Base-by-base conservation (phyloP, 2,113 vertebrate species). In the Hemicordylus capensis region DNA sequence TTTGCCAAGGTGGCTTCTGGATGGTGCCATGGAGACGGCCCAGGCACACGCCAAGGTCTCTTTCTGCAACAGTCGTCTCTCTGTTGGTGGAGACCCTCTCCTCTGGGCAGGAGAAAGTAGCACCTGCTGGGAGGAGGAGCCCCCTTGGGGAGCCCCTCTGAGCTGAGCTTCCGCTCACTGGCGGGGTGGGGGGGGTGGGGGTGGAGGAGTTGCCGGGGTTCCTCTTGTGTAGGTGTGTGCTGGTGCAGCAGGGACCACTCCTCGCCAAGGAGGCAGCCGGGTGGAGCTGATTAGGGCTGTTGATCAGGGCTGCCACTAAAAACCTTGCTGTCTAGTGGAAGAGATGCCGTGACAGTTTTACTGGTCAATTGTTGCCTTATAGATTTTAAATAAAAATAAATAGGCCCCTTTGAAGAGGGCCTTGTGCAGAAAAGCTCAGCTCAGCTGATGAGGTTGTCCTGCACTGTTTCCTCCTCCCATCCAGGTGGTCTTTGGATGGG, bases 371-470 rank as follows among this genome's bases (percentile, higher is more conserved):
- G 81, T 89, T 93, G 83, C 48, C 81, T 85, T 12, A 14, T 56
- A 90, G 87, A 88, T 92, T 93, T 89, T 69, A 82, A 90, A 93
- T 75, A 85, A 91, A 90, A 92, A 83, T 59, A 87, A 92, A 93
- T 89, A 81, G 80, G 80, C 66, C 88, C 83, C 20, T 89, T 87
- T 89, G 31, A 34, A 76, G 91, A 75, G 86, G 80, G 58, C 51
- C 81, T 80, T 67, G 34, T 51, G 31, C 79, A 67, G 72, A 59
- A 88, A 78, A 82, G 83, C 83, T 70, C 85, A 66, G 82, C 78
- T 87, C 86, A 84, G 83, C 76, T 89, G 84, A 85, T 1, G 24
- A 84, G 79, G 80, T 88, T 74, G 87, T 44, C 5, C 34, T 34
- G 66, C 26, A 12, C 37, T 37, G 12, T 34, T 19, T 69, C 66